Percentiles rank a stretch among this genome's conserved stretches.
These are phyloP conservation scores for Diadophis punctatus DNA, from an alignment of 2,113 vertebrate species.

Conservation along the genomic window DNA sequence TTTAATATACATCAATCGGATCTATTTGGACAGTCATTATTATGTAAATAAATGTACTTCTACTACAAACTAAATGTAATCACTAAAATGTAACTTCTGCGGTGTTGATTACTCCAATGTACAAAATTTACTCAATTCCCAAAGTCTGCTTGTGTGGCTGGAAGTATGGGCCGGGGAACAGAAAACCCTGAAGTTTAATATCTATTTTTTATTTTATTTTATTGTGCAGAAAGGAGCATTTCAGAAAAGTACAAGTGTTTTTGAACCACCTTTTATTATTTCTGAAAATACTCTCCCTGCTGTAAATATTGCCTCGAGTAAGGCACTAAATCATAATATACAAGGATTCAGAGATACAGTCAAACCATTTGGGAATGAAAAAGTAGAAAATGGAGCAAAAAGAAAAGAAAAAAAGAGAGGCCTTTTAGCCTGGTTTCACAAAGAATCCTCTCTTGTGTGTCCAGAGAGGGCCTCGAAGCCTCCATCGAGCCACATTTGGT, in stretches of 20 bases:
- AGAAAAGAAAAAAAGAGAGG: neutral
- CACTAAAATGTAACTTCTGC: neutral
- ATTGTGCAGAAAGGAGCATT: slow-evolving; percentile 5
- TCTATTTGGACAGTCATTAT: neutral
- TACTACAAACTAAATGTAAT: neutral
- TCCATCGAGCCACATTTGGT: slow-evolving; percentile 20
- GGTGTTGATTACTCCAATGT: neutral
- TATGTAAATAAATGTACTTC: slow-evolving; percentile 22
- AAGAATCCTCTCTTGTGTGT: neutral
- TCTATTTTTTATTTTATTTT: slow-evolving; percentile 7
- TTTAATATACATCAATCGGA: neutral
- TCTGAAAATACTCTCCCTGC: neutral
- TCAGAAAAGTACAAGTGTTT: slow-evolving; percentile 16
- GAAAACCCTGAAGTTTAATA: neutral
- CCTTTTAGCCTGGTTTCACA: neutral
- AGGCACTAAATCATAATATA: slow-evolving; percentile 18
- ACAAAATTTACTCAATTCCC: slow-evolving; percentile 29
- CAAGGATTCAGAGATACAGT: neutral
- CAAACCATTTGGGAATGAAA: neutral
- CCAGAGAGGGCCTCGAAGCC: neutral
- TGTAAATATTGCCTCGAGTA: slow-evolving; percentile 29
- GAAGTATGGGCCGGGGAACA: neutral
- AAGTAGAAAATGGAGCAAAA: neutral
- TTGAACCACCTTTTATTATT: neutral
- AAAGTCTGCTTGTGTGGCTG: neutral